Base-by-base conservation (phyloP, 2,797 vertebrate species). In the Megalops cyprinoides region DNA sequence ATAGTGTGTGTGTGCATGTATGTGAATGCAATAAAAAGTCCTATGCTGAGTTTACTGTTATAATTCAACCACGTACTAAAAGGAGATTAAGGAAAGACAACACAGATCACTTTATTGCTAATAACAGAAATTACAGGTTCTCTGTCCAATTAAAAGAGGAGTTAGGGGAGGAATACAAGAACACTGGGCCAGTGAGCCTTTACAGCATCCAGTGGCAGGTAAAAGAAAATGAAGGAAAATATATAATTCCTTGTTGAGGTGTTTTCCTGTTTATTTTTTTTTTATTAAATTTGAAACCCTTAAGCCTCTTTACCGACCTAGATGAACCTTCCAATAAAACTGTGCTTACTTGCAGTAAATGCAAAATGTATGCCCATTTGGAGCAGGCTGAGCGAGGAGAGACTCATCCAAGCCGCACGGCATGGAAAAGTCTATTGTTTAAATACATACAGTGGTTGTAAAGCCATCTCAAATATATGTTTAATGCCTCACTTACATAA, bases 401-500 rank as follows among this genome's bases (percentile, higher is more conserved):
- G n/a, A n/a, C n/a, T n/a, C n/a, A n/a, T n/a, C n/a, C n/a, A n/a
- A n/a, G n/a, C n/a, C n/a, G n/a, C n/a, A n/a, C n/a, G n/a, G 56
- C 7, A 58, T 37, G 74, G 48, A 76, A 18, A 46, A 31, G 65
- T 73, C 44, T 48, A 55, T 73, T 46, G 78, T 73, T 60, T 46
- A 74, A 80, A 74, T 75, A 75, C 79, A 74, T 58, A 80, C 71
- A 55, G 71, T 80, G 60, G 53, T 77, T 75, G 60, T 67, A 73
- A 77, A 56, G n/a, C 60, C 58, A 34, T 42, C 60, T 37, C 25
- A 34, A 58, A 3, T 77, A 23, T 37, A 44, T 76, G 37, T 48
- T 77, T 77, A 77, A 81, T 81, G 65, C 55, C 51, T 44, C 48
- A 55, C n/a, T 76, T 81, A 77, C 74, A 81, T 81, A 77, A 81